These are phyloP conservation scores for Leptosomus discolor DNA, from an alignment of 2,113 vertebrate genomes.

Conservation along the genomic window DNA sequence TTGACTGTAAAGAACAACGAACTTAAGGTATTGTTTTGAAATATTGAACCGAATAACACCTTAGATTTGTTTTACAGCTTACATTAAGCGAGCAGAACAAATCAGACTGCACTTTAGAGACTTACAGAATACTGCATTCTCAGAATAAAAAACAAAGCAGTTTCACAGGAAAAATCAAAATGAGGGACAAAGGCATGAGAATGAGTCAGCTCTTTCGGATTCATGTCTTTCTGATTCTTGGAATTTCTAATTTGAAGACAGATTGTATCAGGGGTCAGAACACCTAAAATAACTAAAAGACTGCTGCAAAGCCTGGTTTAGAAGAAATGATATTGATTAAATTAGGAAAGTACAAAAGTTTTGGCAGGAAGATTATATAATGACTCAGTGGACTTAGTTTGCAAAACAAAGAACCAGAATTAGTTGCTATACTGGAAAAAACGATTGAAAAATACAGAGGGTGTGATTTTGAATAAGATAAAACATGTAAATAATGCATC, in stretches of 20 bases:
- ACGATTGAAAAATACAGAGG: background rate
- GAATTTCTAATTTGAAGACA: background rate
- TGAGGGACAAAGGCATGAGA: background rate
- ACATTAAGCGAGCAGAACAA: background rate
- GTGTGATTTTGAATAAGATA: background rate
- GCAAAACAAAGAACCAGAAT: background rate
- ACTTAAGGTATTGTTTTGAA: background rate
- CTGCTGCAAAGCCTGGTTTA: background rate
- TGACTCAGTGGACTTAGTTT: background rate
- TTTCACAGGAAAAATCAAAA: background rate
- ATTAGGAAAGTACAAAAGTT: background rate
- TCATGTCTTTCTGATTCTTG: background rate
- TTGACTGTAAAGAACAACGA: background rate
- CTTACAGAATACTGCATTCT: background rate
- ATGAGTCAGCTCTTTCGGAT: background rate
- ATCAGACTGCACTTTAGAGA: background rate
- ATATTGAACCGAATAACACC: background rate
- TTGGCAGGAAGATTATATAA: background rate
- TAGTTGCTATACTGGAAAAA: background rate
- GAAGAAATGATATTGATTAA: background rate
- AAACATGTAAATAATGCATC: background rate
- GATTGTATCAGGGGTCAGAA: background rate
- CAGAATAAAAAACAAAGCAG: background rate
- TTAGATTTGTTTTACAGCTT: background rate
- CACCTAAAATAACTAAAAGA: background rate